Evolutionary conservation across 37 sponge, comb jelly and placozoan genomes (phyloP).

Genomic region (Halisarca cf. caerulea): DNA sequence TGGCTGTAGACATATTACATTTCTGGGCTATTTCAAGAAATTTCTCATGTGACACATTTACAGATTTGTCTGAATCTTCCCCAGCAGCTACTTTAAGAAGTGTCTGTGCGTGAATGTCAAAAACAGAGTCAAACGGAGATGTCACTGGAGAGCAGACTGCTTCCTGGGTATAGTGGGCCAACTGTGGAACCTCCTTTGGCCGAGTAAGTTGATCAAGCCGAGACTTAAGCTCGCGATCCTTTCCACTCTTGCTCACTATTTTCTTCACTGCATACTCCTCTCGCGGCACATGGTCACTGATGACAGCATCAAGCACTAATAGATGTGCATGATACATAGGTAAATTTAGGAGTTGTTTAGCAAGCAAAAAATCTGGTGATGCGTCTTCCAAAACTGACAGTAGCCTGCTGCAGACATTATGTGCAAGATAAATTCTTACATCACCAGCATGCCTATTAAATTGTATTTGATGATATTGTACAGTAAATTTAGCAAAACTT

Average conservation of each 20-base stretch:
- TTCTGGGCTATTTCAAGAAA: background rate
- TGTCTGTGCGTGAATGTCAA: background rate
- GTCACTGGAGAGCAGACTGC: slow-evolving; percentile 1
- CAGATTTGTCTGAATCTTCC: no score
- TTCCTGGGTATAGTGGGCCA: background rate
- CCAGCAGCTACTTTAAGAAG: background rate
- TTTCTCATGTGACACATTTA: background rate
- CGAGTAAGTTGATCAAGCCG: background rate
- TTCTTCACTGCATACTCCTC: slow-evolving; percentile 11
- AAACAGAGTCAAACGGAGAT: slow-evolving; percentile 1
- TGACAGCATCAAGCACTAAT: background rate
- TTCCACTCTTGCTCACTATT: background rate
- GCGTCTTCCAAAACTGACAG: no score
- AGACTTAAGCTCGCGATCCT: background rate
- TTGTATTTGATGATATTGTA: no score
- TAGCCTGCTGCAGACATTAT: no score
- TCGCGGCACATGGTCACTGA: background rate
- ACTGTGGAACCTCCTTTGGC: no score
- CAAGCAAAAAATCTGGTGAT: background rate
- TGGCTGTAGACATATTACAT: background rate
- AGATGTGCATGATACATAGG: background rate
- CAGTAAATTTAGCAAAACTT: background rate
- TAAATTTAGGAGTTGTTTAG: background rate
- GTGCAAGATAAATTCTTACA: no score
- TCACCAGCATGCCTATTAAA: no score